Percentiles rank a stretch among this genome's conserved stretches.
Conservation (phyloP, 2,888 invertebrate species). For the Ametastegia equiseti region DNA sequence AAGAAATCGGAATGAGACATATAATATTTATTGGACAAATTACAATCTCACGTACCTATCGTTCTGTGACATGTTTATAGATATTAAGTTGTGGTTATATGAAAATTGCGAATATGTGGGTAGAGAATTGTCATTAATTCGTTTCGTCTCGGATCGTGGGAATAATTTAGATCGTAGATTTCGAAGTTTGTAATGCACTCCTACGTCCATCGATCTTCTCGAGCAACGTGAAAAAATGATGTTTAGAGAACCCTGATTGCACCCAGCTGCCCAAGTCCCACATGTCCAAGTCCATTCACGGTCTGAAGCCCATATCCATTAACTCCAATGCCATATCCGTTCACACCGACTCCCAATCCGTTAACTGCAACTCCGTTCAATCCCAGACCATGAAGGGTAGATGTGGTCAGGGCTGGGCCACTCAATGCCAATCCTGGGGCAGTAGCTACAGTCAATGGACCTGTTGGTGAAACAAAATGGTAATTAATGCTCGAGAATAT, state of each 20-base stretch:
- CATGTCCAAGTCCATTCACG: constrained; percentile 31
- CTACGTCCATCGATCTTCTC: background rate
- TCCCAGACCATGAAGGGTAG: constrained; percentile 49
- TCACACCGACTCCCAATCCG: constrained; percentile 19
- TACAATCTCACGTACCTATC: background rate
- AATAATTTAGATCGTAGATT: background rate
- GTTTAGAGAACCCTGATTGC: constrained; percentile 31
- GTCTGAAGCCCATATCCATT: constrained; percentile 27
- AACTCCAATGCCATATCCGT: constrained; percentile 29
- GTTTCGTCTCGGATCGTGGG: background rate
- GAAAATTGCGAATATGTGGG: background rate
- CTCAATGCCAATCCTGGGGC: constrained; percentile 19
- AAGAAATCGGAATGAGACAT: background rate
- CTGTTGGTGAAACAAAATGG: constrained; percentile 27
- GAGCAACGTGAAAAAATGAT: background rate
- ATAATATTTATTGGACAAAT: constrained; percentile 13
- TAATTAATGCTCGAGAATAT: background rate
- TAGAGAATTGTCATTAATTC: background rate
- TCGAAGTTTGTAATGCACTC: background rate
- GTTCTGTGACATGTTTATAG: background rate
- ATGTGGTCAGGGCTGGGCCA: constrained; percentile 50
- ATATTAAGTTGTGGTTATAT: background rate
- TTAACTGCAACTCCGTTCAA: constrained; percentile 32
- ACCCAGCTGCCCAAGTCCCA: constrained; percentile 3
- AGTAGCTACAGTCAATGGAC: constrained; percentile 51